Percentiles rank a stretch among this genome's conserved stretches.
These are phyloP conservation scores for Tetragonisca angustula DNA, from an alignment of 2,888 invertebrate species.

Conservation along the genomic window DNA sequence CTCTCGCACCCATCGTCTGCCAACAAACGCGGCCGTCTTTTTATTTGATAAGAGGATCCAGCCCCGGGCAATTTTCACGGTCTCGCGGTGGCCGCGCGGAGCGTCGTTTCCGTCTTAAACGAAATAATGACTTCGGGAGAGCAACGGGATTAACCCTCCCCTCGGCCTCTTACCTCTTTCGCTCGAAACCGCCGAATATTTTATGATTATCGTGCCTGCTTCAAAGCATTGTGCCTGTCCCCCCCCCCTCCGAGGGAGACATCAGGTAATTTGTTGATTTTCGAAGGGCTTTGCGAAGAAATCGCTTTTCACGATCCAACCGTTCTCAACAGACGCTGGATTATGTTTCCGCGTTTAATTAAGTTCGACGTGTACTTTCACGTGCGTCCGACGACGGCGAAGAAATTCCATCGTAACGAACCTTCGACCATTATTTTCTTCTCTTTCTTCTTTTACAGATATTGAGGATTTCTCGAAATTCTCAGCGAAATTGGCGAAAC, in stretches of 20 bases:
- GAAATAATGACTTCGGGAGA: constrained; percentile 67
- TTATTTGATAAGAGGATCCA: constrained; percentile 73
- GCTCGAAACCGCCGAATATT: constrained; percentile 44
- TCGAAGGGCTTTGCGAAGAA: neutral
- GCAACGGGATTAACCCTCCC: constrained; percentile 56
- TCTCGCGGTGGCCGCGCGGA: constrained; percentile 68
- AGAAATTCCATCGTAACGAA: neutral
- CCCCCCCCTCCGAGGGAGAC: neutral
- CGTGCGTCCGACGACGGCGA: neutral
- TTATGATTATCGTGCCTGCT: constrained; percentile 69
- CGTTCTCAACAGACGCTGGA: neutral
- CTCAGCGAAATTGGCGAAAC: too few relatives aligned
- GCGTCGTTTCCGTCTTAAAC: constrained; percentile 72
- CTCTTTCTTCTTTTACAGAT: too few relatives aligned
- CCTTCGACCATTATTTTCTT: neutral
- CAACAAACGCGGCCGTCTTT: constrained; percentile 65
- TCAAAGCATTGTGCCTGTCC: constrained; percentile 59
- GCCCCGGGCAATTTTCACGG: constrained; percentile 71
- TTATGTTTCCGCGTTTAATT: neutral
- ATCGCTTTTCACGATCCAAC: constrained; percentile 22
- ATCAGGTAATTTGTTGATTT: constrained; percentile 23
- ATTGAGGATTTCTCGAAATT: too few relatives aligned
- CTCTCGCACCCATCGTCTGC: constrained; percentile 44
- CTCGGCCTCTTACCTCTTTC: neutral
- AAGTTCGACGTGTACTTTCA: neutral